Base-by-base conservation (phyloP, 2,797 vertebrate genomes). In the Myotis pilosus region DNA sequence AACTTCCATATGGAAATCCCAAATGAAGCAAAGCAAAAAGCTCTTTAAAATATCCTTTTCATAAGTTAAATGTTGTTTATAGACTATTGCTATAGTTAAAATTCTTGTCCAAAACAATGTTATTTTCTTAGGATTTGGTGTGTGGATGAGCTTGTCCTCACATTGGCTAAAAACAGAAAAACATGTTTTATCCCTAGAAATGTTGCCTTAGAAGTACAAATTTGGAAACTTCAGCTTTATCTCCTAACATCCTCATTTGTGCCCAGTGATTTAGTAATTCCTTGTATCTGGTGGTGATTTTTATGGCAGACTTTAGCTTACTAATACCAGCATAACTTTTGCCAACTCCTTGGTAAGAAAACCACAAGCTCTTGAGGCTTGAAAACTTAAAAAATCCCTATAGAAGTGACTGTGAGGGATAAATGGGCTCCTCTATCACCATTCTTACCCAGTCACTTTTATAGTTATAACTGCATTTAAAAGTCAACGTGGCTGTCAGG, bases 381-480 rank as follows among this genome's bases (percentile, higher is more conserved):
- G 8, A 76, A 90, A 44, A 89, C 57, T 69, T 71, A 75, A 55
- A 23, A 79, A 75, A 86, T 87, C 69, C 66, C 47, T 41, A 9
- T 1, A 6, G 69, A 93, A 66, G 53, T 64, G 75, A 51, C 47
- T 11, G 25, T 19, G 62, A 95, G 55, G 33, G 36, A 84, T 15
- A 80, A 82, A 89, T 11, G 57, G 69, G 85, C 44, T 82, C 64
- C 25, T 36, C 71, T 30, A 30, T 76, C n/a, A 60, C 55, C 51
- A 36, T 89, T 84, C 88, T 91, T 69, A 89, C n/a, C 51, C 10
- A 66, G 53, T 87, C 75, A 30, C 25, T 92, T 69, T 83, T 84
- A 90, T 28, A 20, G 12, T 74, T 76, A n/a, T 72, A 60, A 53
- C 71, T 68, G 28, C 74, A 12, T n/a, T 75, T 95, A 49, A 74